These are phyloP conservation scores for Tubulanus polymorphus DNA, from an alignment of 2,888 invertebrate species.

Conservation along the genomic window DNA sequence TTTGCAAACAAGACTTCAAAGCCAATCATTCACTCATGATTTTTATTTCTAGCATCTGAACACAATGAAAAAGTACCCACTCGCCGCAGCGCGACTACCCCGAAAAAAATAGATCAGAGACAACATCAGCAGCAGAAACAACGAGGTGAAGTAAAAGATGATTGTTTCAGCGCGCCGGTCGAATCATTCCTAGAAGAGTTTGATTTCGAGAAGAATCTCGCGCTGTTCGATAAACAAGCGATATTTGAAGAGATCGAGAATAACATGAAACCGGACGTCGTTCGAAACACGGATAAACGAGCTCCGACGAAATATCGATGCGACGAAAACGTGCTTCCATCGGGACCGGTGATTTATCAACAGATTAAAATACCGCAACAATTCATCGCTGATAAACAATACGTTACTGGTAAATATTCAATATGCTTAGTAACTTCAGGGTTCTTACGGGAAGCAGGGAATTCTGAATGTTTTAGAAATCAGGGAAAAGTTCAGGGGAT, in stretches of 20 bases:
- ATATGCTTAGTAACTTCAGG: too few relatives aligned
- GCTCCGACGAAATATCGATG: constrained; percentile 65
- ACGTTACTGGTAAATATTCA: constrained; percentile 64
- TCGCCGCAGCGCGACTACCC: constrained; percentile 41
- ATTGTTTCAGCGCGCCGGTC: constrained; percentile 72
- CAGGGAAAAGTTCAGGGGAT: background rate
- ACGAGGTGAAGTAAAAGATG: constrained; percentile 53
- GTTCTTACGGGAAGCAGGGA: too few relatives aligned
- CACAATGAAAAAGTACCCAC: too few relatives aligned
- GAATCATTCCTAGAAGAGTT: constrained; percentile 73
- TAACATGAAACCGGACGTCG: constrained; percentile 25
- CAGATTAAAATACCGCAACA: constrained; percentile 67
- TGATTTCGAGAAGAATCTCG: constrained; percentile 91
- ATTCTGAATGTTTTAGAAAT: too few relatives aligned
- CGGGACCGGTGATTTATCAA: constrained; percentile 63
- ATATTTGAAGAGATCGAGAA: constrained; percentile 70
- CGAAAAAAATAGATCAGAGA: background rate
- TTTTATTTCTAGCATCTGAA: too few relatives aligned
- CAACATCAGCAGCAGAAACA: constrained; percentile 43
- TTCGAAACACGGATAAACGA: constrained; percentile 20
- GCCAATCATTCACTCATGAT: too few relatives aligned
- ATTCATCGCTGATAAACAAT: constrained; percentile 58
- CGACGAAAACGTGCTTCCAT: constrained; percentile 78
- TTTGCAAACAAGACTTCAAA: too few relatives aligned
- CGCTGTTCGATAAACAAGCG: constrained; percentile 81